These are phyloP conservation scores for Episyrphus balteatus DNA, from an alignment of 1,140 invertebrate genomes.

Conservation along the genomic window DNA sequence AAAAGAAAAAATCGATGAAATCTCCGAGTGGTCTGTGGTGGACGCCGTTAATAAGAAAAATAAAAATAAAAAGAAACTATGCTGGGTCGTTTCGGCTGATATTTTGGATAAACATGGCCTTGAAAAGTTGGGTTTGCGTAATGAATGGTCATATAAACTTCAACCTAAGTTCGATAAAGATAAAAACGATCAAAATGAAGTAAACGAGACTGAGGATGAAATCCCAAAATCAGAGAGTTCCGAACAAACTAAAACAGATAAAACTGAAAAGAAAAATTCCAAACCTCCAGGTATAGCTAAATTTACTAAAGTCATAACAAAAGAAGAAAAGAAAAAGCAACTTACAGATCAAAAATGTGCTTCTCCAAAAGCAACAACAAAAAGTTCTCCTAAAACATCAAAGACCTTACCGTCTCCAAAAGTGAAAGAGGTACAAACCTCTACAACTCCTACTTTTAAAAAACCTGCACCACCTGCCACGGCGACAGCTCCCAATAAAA, in stretches of 20 bases:
- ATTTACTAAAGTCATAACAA: conserved; percentile 9
- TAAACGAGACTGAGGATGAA: conserved; percentile 1
- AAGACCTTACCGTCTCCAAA: conserved; percentile 8
- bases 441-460: conserved; percentile 3
- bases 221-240: not conserved
- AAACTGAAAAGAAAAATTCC: not conserved
- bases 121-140: conserved; percentile 42
- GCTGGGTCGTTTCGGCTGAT: conserved; percentile 56
- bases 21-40: conserved; percentile 48
- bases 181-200: conserved; percentile 16
- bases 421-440: not conserved
- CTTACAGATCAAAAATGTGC: not conserved
- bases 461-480: conserved; percentile 3
- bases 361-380: conserved; percentile 7
- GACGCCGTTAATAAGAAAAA: conserved; percentile 44
- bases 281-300: conserved; percentile 5
- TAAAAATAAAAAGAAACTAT: conserved; percentile 43
- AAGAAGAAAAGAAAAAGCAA: conserved; percentile 2
- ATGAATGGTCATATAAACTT: conserved; percentile 43
- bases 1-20: conserved; percentile 44
- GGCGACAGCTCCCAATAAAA: conserved; percentile 10
- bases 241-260: not conserved
- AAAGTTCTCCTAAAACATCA: conserved; percentile 5
- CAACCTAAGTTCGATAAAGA: conserved; percentile 25
- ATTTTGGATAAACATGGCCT: conserved; percentile 46